These are phyloP conservation scores for Clarias platycephalus DNA, from an alignment of 2,797 vertebrate species.

Conservation along the genomic window DNA sequence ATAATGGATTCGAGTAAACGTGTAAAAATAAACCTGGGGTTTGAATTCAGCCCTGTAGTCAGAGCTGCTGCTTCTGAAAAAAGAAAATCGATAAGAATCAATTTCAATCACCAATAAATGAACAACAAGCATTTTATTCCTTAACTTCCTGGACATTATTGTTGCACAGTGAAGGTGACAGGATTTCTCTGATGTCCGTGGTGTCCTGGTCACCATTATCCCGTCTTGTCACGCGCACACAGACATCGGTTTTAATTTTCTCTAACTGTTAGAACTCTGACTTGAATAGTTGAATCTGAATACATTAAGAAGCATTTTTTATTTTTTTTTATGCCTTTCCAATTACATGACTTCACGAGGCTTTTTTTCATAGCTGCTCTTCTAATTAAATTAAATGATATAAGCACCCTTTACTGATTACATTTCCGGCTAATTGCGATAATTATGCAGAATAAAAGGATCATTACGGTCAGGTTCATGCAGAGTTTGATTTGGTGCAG, in stretches of 20 bases:
- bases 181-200: background rate
- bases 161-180: background rate
- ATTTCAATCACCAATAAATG: background rate
- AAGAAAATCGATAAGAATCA: background rate
- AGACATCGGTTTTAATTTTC: background rate
- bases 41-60: background rate
- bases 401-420: background rate
- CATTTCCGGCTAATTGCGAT: background rate
- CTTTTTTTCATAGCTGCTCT: background rate
- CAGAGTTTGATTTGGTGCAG: background rate
- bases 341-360: constrained; percentile 4
- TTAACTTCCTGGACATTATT: background rate
- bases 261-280: background rate
- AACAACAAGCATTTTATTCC: background rate
- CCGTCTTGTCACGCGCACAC: background rate
- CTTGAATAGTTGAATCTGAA: background rate
- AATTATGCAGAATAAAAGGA: background rate
- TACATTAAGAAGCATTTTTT: background rate
- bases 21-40: background rate
- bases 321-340: background rate
- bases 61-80: background rate
- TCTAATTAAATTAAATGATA: background rate
- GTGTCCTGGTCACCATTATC: background rate
- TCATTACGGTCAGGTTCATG: background rate
- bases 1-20: background rate